Evolutionary conservation across 2,113 vertebrate species (phyloP), one percentile per base, ranked within the genome.

Genomic region (Pundamilia nyererei): DNA sequence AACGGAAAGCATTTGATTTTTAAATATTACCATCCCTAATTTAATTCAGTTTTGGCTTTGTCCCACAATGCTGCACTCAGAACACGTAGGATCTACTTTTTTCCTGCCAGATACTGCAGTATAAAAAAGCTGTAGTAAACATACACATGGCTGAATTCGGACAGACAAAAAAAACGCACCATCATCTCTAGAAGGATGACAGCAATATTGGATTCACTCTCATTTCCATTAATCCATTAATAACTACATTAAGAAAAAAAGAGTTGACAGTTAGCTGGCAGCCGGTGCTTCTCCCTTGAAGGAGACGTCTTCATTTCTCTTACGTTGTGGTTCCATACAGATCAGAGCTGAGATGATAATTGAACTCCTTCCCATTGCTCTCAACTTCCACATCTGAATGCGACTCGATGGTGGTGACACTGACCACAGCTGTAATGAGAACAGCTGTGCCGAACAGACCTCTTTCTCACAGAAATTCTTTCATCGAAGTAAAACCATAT

Each of bases 351-450:
- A 75, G 80, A 91, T 86, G 86, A 81, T 58, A 82, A 89, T 68
- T 79, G 54, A 86, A 87, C 40, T 90, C 53, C 83, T 86, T 89
- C 87, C 86, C 86, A 86, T 90, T 86, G 60, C 89, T 89, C 86
- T 88, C 56, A 47, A 40, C 87, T 89, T 77, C 89, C 88, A 90
- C 91, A 93, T 91, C 90, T 85, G 86, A 91, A 82, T 31, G 12
- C 1, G 47, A 89, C 80, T 88, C 38, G 60, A 80, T 88, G 70
- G 85, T 45, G 91, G 89, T 79, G 88, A 92, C 89, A 86, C 6
- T 68, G 88, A 91, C 92, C 84, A 86, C 92, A 94, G 84, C 87
- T 90, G 87, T 79, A 90, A 89, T 49, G 90, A 82, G 84, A 92
- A 89, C 94, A 91, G 88, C 89, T 90, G 87, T 35, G 81, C 5